Base-by-base conservation (phyloP, 2,888 invertebrate genomes). In the Steinernema carpocapsae region DNA sequence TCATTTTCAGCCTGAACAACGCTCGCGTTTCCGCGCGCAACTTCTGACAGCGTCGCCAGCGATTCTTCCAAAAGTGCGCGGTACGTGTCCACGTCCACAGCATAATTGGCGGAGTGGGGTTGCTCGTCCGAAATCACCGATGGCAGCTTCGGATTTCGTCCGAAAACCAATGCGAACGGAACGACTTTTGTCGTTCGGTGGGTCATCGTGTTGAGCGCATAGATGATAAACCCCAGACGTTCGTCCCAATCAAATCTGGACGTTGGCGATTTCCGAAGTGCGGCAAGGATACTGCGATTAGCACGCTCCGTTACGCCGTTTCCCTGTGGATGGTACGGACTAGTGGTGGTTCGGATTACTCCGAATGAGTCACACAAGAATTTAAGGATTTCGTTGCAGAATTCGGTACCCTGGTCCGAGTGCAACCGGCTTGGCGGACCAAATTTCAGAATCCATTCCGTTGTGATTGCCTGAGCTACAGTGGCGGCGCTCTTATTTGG, bases 341-440 rank as follows among this genome's bases (percentile, higher is more conserved):
- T 74, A 0, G 79, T 78, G 10, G 52, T 74, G n/a, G 59, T 43
- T 4, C 78, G 76, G 0, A 71, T 72, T 3, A 80, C 76, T 0
- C 74, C 42, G 1, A 82, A 42, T 75, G 74, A 29, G 32, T 72
- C 26, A 19, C 72, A 74, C 6, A 84, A 1, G 70, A 70, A 0
- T 73, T 72, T 0, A 51, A 45, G 72, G 85, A 86, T 32, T 77
- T n/a, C n/a, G n/a, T n/a, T n/a, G n/a, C n/a, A n/a, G n/a, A n/a
- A n/a, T n/a, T n/a, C n/a, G n/a, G n/a, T 64, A 10, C 83, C 86
- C 19, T 77, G 75, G 72, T 87, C 86, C 0, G 80, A 76, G 17
- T 84, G 73, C 6, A 87, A 42, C 32, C 73, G 46, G 0, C 51
- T 32, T 12, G 84, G 84, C 10, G 74, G 46, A 3, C 82, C 82